Conservation (phyloP, 2,888 invertebrate genomes). For the Melipona bicolor region DNA sequence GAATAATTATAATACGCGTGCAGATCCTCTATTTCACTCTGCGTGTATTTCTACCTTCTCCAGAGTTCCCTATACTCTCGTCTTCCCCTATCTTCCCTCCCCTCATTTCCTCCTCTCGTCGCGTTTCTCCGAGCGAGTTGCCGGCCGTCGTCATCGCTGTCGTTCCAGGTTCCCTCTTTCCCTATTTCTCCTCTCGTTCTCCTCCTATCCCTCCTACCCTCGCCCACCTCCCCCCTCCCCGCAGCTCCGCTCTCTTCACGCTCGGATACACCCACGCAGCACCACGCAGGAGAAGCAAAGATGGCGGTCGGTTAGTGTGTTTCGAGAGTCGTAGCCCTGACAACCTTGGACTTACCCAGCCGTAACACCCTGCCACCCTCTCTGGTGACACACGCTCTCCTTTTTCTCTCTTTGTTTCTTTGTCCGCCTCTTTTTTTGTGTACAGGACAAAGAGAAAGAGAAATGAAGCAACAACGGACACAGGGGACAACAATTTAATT, state of each 20-base stretch:
- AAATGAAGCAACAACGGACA: neutral
- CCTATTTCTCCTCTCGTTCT: conserved; percentile 39
- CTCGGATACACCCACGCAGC: conserved; percentile 78
- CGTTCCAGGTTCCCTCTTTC: conserved; percentile 48
- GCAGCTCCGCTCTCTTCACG: conserved; percentile 67
- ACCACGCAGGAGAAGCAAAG: conserved; percentile 71
- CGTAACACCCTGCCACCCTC: conserved; percentile 74
- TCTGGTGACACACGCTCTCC: conserved; percentile 41
- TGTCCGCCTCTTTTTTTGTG: too few species aligned
- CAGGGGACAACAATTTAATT: too few species aligned
- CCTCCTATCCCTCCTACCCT: neutral
- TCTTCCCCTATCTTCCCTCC: conserved; percentile 2
- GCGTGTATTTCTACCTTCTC: neutral
- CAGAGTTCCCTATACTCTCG: neutral
- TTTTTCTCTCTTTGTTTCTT: neutral
- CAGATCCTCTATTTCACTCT: neutral
- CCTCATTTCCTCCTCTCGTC: neutral
- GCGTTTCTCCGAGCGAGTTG: neutral
- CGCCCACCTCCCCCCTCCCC: conserved; percentile 54
- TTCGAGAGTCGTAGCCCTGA: conserved; percentile 84
- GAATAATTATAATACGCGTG: too few species aligned
- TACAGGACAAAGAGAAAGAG: neutral
- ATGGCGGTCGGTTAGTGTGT: conserved; percentile 78
- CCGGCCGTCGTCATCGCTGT: neutral
- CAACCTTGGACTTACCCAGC: conserved; percentile 82